These are phyloP conservation scores for Sus cebifrons DNA, from an alignment of 2,797 vertebrate genomes.

Conservation along the genomic window DNA sequence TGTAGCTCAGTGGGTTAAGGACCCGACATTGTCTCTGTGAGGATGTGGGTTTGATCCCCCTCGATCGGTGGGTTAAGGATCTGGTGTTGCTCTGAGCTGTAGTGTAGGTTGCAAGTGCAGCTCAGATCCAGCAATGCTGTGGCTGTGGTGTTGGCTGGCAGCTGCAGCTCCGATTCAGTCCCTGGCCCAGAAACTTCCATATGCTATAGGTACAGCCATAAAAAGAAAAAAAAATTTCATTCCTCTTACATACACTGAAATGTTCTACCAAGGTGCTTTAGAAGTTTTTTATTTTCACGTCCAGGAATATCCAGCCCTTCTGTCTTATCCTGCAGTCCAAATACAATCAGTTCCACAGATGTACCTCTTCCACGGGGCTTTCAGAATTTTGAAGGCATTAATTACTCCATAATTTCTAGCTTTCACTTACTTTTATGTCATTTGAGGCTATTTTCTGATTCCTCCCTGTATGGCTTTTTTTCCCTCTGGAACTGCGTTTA, in stretches of 20 bases:
- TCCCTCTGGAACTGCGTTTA: not conserved
- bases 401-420: not conserved
- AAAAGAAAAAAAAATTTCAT: not conserved
- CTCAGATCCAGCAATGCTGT: too few species aligned
- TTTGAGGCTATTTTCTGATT: not conserved
- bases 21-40: too few species aligned
- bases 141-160: too few species aligned
- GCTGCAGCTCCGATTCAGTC: too few species aligned
- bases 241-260: not conserved
- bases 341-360: not conserved
- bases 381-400: not conserved
- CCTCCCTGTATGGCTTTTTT: not conserved
- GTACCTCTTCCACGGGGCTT: not conserved
- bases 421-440: not conserved
- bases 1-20: too few species aligned
- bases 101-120: too few species aligned
- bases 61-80: too few species aligned
- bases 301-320: not conserved
- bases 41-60: too few species aligned
- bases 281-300: not conserved
- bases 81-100: too few species aligned
- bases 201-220: too few species aligned
- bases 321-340: not conserved
- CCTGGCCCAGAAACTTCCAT: too few species aligned
- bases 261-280: not conserved